phyloP scores from a whole-genome alignment of 1,140 invertebrate species.

The Drosophila oshimai region DNA sequence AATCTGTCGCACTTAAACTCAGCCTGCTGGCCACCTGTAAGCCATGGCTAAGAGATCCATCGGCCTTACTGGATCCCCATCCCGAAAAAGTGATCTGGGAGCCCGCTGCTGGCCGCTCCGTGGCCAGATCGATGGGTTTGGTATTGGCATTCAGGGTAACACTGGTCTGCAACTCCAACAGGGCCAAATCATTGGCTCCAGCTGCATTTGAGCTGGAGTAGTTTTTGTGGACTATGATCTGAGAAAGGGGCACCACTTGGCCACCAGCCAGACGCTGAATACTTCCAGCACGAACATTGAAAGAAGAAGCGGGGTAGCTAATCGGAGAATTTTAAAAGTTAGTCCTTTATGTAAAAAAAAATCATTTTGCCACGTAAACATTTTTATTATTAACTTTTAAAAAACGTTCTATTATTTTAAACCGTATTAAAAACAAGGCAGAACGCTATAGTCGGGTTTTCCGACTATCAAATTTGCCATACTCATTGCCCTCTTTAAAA shows the following conservation, averaged over 20 bases:
- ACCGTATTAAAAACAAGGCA: no score
- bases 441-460: no score
- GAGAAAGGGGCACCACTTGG: conserved; percentile 37
- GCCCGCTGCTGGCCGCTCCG: conserved; percentile 35
- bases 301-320: conserved; percentile 60
- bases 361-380: no score
- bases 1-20: conserved; percentile 36
- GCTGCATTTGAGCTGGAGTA: conserved; percentile 13
- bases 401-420: no score
- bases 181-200: conserved; percentile 61
- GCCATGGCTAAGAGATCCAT: conserved; percentile 36
- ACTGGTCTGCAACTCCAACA: conserved; percentile 52
- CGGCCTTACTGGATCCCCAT: conserved; percentile 50
- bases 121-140: conserved; percentile 53
- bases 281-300: conserved; percentile 58
- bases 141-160: conserved; percentile 54
- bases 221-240: conserved; percentile 50
- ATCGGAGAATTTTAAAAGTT: neutral
- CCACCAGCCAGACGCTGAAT: conserved; percentile 67
- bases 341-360: no score
- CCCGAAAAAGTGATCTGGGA: conserved; percentile 44
- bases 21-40: conserved; percentile 50
- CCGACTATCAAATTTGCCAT: no score
- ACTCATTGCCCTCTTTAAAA: no score
- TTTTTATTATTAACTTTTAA: no score